A percentile compares a stretch with the other conserved stretches of the same genome.
Evolutionary conservation across 2,888 invertebrate species (phyloP).

Genomic region (Meta bourneti): DNA sequence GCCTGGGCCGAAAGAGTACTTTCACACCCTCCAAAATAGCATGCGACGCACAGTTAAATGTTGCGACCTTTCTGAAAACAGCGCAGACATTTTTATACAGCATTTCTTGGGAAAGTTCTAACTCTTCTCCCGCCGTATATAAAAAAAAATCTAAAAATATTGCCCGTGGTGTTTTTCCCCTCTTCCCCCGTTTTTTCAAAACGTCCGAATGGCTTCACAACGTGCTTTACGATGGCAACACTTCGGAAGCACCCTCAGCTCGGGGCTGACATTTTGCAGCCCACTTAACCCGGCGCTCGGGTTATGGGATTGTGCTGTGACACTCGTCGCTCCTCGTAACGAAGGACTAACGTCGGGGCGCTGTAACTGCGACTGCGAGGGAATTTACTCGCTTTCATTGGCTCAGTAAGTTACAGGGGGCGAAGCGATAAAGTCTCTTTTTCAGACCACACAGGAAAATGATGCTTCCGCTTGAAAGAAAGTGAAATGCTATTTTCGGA

Average conservation of each 20-base stretch:
- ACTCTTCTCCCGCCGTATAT: background rate
- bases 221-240: constrained; percentile 27
- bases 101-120: background rate
- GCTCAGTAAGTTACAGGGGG: background rate
- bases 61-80: too few species aligned
- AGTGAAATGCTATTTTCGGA: constrained; percentile 18
- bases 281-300: constrained; percentile 8
- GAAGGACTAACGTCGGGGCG: background rate
- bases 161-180: background rate
- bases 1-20: too few species aligned
- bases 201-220: background rate
- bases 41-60: too few species aligned
- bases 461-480: background rate
- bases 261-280: constrained; percentile 26
- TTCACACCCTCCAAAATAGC: too few species aligned
- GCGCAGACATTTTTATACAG: background rate
- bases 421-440: background rate
- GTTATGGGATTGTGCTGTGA: background rate
- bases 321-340: constrained; percentile 8
- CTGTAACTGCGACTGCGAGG: constrained; percentile 9
- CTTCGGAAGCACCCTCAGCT: constrained; percentile 12
- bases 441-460: constrained; percentile 20
- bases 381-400: background rate
- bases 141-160: constrained; percentile 41
- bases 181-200: background rate